Base-by-base conservation (phyloP, 2,888 invertebrate species). In the Lycophotia porphyrea region DNA sequence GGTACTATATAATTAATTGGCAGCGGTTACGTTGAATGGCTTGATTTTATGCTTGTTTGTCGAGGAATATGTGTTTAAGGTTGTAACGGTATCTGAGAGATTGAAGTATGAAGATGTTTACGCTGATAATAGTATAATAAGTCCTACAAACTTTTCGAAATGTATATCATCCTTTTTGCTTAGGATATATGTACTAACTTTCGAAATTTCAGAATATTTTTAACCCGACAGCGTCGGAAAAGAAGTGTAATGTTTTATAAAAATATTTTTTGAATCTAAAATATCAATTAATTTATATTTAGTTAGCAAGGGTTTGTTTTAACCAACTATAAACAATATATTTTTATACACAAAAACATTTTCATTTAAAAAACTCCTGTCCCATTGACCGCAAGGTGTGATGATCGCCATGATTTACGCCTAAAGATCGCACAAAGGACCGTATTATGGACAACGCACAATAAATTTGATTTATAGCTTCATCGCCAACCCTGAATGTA, bases 391-490 rank as follows among this genome's bases (percentile, higher is more conserved):
- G 77, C 79, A 84, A 90, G 90, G 89, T 91, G 90, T 89, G 84
- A 87, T 88, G 88, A 93, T 91, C 90, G 84, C 82, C 83, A 92
- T 93, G 93, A 95, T 94, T 92, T 93, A 94, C 93, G 91, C 87
- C 85, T 73, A 77, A 80, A 88, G 90, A 81, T 87, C 87, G 85
- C 87, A 92, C 92, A 93, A 94, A 93, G 90, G 93, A 91, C 88
- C 87, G 89, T 91, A 93, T 93, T 92, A 93, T 90, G 89, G 88
- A 90, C 90, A 91, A 89, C 89, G 90, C 90, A 94, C 93, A 95
- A 94, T 92, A 92, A 92, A 91, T 93, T 93, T 96, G 95, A 96
- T 96, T 95, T 95, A 96, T 95, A 92, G 90, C 95, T 93, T 93
- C 91, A 94, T 94, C 93, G 92, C 92, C 91, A 92, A 83, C 85